Percentiles rank a stretch among this genome's conserved stretches.
Conservation (phyloP, 1,140 invertebrate species). For the Probaryconus sp. region DNA sequence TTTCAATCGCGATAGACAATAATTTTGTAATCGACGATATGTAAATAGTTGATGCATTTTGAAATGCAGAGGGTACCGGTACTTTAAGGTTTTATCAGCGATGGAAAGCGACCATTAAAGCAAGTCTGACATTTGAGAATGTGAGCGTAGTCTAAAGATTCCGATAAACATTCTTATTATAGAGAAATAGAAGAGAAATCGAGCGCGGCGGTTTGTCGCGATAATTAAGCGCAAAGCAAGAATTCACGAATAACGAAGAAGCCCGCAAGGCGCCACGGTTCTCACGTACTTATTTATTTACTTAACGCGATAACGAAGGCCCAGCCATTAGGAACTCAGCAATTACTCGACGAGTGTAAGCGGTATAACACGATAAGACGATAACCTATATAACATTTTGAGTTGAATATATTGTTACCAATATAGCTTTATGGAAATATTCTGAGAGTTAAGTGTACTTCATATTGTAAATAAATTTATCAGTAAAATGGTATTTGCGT, state of each 20-base stretch:
- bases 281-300: conserved; percentile 48
- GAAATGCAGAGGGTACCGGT: conserved; percentile 8
- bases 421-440: conserved; percentile 2
- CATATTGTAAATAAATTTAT: no score
- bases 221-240: conserved; percentile 58
- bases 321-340: conserved; percentile 34
- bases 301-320: conserved; percentile 36
- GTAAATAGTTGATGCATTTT: conserved; percentile 23
- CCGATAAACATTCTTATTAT: conserved; percentile 42
- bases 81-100: conserved; percentile 18
- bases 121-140: conserved; percentile 31
- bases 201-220: conserved; percentile 59
- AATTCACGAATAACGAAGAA: conserved; percentile 33
- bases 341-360: conserved; percentile 37
- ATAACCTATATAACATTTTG: conserved; percentile 30
- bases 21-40: conserved; percentile 29
- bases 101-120: conserved; percentile 23
- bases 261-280: conserved; percentile 33
- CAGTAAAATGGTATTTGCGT: no score
- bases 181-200: conserved; percentile 62
- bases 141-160: conserved; percentile 20
- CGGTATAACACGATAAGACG: conserved; percentile 30
- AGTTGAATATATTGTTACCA: conserved; percentile 24
- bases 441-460: no score
- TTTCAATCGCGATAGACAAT: conserved; percentile 18